Evolutionary conservation across 2,113 vertebrate species (phyloP).

Genomic region (Datnioides undecimradiatus): DNA sequence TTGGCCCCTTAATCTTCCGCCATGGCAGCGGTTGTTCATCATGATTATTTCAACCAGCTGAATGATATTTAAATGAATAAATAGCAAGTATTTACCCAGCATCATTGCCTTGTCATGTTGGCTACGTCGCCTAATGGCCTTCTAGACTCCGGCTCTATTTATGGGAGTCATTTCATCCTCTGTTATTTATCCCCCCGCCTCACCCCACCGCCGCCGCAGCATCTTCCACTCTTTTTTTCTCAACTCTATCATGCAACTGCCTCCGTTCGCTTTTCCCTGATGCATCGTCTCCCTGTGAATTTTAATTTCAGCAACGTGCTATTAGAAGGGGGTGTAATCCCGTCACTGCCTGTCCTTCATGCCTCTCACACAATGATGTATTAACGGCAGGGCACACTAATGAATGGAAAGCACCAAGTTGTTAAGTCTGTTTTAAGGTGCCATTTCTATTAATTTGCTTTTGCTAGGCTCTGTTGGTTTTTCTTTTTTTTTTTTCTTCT

Average conservation of each 20-base stretch:
- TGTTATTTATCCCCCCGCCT: constrained; percentile 94
- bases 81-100: constrained; percentile 91
- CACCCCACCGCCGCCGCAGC: constrained; percentile 80
- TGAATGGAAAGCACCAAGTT: constrained; percentile 91
- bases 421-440: constrained; percentile 90
- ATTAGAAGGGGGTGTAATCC: constrained; percentile 90
- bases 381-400: constrained; percentile 90
- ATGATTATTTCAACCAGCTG: constrained; percentile 67
- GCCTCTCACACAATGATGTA: constrained; percentile 93
- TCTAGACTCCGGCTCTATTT: constrained; percentile 89
- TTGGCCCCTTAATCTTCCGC: constrained; percentile 75
- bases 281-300: constrained; percentile 91
- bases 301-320: constrained; percentile 92
- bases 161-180: constrained; percentile 89
- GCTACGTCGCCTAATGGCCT: constrained; percentile 87
- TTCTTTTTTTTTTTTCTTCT: background rate
- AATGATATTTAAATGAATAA: constrained; percentile 88
- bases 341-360: constrained; percentile 94
- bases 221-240: constrained; percentile 55
- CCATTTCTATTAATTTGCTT: constrained; percentile 94
- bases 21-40: constrained; percentile 64
- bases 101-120: constrained; percentile 91
- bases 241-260: constrained; percentile 89
- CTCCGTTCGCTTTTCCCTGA: constrained; percentile 87
- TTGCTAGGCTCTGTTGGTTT: constrained; percentile 73